Conservation (phyloP, 2,888 invertebrate species). For the Ochropleura leucogaster region DNA sequence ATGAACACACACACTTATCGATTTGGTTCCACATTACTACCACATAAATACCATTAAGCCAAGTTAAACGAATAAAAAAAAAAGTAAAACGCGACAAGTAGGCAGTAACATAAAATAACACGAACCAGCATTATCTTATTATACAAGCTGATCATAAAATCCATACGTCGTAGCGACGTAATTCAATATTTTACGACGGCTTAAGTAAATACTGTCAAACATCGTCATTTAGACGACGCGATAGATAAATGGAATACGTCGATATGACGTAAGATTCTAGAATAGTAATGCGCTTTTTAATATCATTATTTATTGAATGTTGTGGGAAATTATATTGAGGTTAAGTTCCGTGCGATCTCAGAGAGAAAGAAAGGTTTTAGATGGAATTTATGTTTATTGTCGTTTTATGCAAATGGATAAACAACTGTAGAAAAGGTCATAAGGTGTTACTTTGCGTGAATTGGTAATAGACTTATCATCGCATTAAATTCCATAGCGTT, state of each 20-base stretch:
- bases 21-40: slow-evolving; percentile 18
- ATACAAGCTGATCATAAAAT: slow-evolving; percentile 56
- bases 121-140: slow-evolving; percentile 58
- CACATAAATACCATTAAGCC: slow-evolving; percentile 6
- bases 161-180: slow-evolving; percentile 58
- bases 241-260: slow-evolving; percentile 42
- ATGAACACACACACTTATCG: slow-evolving; percentile 9
- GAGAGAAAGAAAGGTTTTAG: slow-evolving; percentile 18
- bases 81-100: slow-evolving; percentile 44
- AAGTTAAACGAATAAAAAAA: slow-evolving; percentile 35
- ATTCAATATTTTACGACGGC: slow-evolving; percentile 69
- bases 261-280: slow-evolving; percentile 35
- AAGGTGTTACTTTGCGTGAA: slow-evolving; percentile 9
- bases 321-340: slow-evolving; percentile 49
- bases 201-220: slow-evolving; percentile 67
- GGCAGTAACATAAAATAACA: slow-evolving; percentile 57
- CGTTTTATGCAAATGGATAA: slow-evolving; percentile 33
- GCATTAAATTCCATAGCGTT: not conserved
- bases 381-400: slow-evolving; percentile 30
- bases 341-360: slow-evolving; percentile 46
- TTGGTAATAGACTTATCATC: slow-evolving; percentile 6
- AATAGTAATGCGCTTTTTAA: slow-evolving; percentile 49
- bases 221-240: slow-evolving; percentile 44
- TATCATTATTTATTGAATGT: slow-evolving; percentile 47
- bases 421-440: slow-evolving; percentile 8